A percentile compares a stretch with the other conserved stretches of the same genome.
phyloP scores from a whole-genome alignment of 1,140 invertebrate species.

The Cylas formicarius region DNA sequence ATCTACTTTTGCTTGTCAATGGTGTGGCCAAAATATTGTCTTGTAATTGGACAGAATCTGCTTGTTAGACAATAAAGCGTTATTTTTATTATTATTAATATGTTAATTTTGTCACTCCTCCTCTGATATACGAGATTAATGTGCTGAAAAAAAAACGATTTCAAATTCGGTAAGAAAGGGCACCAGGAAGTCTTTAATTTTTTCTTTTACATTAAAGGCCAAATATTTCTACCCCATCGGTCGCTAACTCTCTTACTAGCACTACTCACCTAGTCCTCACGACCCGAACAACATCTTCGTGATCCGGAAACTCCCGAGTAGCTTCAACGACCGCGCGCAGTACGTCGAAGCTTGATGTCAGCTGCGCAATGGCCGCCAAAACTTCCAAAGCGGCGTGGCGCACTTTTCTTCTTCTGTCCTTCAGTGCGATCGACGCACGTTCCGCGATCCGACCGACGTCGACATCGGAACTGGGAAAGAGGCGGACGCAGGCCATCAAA shows the following conservation, averaged over 20 bases:
- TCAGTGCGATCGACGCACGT: conserved; percentile 51
- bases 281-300: conserved; percentile 45
- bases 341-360: conserved; percentile 51
- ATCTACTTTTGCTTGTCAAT: too few relatives aligned
- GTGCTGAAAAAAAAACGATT: too few relatives aligned
- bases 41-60: too few relatives aligned
- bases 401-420: conserved; percentile 64
- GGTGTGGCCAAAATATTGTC: too few relatives aligned
- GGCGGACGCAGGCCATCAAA: conserved; percentile 66
- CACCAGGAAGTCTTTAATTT: too few relatives aligned
- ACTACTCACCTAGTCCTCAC: conserved; percentile 43
- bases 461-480: conserved; percentile 75
- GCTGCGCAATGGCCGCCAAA: conserved; percentile 67
- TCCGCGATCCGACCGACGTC: conserved; percentile 56
- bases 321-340: conserved; percentile 45
- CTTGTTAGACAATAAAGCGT: too few relatives aligned
- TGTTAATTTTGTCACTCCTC: too few relatives aligned
- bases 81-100: too few relatives aligned
- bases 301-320: conserved; percentile 41
- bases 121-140: too few relatives aligned
- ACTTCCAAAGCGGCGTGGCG: conserved; percentile 75
- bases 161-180: too few relatives aligned
- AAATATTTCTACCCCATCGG: not conserved
- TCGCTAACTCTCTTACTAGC: conserved; percentile 1
- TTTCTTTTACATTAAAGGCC: too few relatives aligned